phyloP scores from a whole-genome alignment of 2,888 invertebrate genomes.

The Acronicta aceris region DNA sequence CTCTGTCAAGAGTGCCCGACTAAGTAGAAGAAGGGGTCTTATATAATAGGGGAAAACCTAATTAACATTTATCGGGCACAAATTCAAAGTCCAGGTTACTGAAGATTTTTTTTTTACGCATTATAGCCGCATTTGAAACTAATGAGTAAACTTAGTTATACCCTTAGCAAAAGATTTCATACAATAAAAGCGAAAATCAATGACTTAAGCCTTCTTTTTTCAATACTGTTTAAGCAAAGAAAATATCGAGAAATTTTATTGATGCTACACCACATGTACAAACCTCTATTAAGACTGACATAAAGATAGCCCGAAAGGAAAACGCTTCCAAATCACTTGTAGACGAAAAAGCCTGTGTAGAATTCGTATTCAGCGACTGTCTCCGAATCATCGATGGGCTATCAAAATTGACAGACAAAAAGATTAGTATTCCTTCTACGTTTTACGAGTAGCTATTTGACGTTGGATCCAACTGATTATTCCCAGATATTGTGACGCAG shows the following conservation, averaged over 20 bases:
- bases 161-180: neutral
- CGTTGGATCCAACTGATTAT: slow-evolving; percentile 56
- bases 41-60: too few species aligned
- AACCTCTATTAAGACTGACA: slow-evolving; percentile 34
- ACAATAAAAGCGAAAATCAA: neutral
- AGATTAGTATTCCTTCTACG: slow-evolving; percentile 60
- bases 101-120: too few species aligned
- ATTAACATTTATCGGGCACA: too few species aligned
- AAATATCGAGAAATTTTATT: slow-evolving; percentile 1
- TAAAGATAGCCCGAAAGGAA: slow-evolving; percentile 35
- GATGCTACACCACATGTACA: slow-evolving; percentile 17
- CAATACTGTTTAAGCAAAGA: neutral
- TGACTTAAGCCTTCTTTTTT: neutral
- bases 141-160: too few species aligned
- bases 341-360: slow-evolving; percentile 38
- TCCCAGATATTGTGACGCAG: slow-evolving; percentile 50
- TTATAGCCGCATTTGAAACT: too few species aligned
- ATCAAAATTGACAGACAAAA: slow-evolving; percentile 58
- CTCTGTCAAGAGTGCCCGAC: too few species aligned
- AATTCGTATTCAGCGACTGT: slow-evolving; percentile 49
- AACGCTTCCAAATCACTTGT: slow-evolving; percentile 46
- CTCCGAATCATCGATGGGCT: slow-evolving; percentile 54
- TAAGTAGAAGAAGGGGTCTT: too few species aligned
- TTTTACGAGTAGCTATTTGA: slow-evolving; percentile 59
- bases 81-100: too few species aligned